Conservation (phyloP, 2,888 invertebrate genomes). For the Habrosyne pyritoides region DNA sequence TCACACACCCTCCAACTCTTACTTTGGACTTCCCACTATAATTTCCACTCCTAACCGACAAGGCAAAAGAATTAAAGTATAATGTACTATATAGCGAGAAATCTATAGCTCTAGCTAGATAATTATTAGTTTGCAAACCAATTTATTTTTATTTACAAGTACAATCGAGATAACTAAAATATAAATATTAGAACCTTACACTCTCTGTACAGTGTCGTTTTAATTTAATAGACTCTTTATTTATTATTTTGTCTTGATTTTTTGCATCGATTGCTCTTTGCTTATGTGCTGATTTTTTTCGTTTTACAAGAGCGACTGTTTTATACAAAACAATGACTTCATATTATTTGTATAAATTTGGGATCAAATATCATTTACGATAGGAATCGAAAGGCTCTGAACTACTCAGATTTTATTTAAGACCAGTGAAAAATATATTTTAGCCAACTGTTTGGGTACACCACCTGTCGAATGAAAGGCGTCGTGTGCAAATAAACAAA, state of each 20-base stretch:
- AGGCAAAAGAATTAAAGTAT: slow-evolving; percentile 30
- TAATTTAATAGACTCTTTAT: slow-evolving; percentile 59
- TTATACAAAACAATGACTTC: too few species aligned
- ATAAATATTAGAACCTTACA: slow-evolving; percentile 74
- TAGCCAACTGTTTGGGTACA: not conserved
- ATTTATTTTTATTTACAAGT: slow-evolving; percentile 56
- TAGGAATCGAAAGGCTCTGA: not conserved
- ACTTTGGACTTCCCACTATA: not conserved
- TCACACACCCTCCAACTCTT: not conserved
- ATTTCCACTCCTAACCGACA: not conserved
- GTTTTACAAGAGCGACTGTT: too few species aligned
- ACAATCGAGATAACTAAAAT: slow-evolving; percentile 55
- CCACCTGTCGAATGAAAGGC: not conserved
- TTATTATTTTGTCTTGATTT: slow-evolving; percentile 21
- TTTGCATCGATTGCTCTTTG: slow-evolving; percentile 6
- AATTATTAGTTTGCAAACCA: slow-evolving; percentile 47
- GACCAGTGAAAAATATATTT: not conserved
- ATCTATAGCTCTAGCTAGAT: slow-evolving; percentile 47
- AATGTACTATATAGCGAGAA: slow-evolving; percentile 40
- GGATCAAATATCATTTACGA: not conserved
- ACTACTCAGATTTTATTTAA: not conserved
- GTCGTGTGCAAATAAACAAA: slow-evolving; percentile 11
- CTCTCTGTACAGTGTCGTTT: slow-evolving; percentile 74
- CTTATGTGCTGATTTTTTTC: not conserved
- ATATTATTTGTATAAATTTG: not conserved